Conservation (phyloP, 2,113 vertebrate genomes). For the Periophthalmus modestus region DNA sequence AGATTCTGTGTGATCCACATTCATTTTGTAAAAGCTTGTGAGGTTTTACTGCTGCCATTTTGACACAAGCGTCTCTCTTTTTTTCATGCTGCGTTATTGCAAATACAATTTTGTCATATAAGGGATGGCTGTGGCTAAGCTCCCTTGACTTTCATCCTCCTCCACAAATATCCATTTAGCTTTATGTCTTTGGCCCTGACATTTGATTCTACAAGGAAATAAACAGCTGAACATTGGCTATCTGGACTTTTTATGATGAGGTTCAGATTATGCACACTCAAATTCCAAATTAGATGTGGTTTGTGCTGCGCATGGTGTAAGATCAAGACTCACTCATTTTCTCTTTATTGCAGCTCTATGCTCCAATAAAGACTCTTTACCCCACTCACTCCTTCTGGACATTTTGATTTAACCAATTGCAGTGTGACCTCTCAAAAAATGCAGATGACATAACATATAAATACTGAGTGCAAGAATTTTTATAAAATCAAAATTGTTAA, state of each 20-base stretch:
- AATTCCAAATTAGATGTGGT: background rate
- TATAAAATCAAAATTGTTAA: too few species aligned
- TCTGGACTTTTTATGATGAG: background rate
- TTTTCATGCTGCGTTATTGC: background rate
- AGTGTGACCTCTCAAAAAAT: too few species aligned
- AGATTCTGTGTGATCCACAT: background rate
- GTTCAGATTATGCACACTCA: constrained; percentile 2
- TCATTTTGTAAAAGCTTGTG: background rate
- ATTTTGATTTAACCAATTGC: too few species aligned
- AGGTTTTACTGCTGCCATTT: constrained; percentile 9
- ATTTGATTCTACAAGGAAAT: constrained; percentile 7
- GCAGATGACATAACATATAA: too few species aligned
- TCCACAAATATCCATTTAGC: constrained; percentile 8
- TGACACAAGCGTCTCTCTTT: background rate
- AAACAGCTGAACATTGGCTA: background rate
- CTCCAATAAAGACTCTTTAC: too few species aligned
- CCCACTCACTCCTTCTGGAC: too few species aligned
- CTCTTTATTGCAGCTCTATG: too few species aligned
- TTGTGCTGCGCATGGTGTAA: background rate
- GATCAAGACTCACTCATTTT: too few species aligned
- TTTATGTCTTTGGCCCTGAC: background rate
- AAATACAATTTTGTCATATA: background rate
- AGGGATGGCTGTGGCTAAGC: background rate
- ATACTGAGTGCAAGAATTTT: too few species aligned
- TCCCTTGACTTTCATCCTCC: background rate